Evolutionary conservation across 1,140 invertebrate genomes (phyloP), one percentile per base, ranked within the genome.

Genomic region (Drosophila pseudoananassae): DNA sequence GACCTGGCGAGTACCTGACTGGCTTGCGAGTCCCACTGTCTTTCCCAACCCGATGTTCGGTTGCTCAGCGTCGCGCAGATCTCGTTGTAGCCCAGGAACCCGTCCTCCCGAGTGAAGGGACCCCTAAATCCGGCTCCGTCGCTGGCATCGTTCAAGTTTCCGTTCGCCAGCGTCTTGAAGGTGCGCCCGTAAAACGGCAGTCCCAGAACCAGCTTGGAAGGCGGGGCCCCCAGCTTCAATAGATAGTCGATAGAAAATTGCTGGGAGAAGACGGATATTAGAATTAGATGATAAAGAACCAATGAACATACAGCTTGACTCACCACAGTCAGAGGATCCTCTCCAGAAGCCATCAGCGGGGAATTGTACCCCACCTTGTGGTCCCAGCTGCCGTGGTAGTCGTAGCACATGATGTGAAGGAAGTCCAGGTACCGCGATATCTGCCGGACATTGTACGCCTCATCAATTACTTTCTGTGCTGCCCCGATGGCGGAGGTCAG

Each of bases 41-140:
- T 91, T 17, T 80, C 91, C 94, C 93, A 95, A 8, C 87, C 90
- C 9, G 84, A 73, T 0, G 91, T 91, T 52, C 90, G 90, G 29
- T 92, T 93, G 23, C 92, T 90, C 49, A 95, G 55, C 49, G 94
- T 92, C 8, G 91, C 64, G 57, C 91, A 92, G 43, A 91, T 89
- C 76, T 98, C 97, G 92, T 98, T 98, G 83, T 97, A 98, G 14
- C 97, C 96, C 90, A 98, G 94, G 73, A 97, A 97, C 1, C 97
- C 97, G 78, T 94, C 93, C 91, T 97, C 95, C n/a, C 93, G 92
- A 0, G 96, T 98, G 69, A 93, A 96, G 1, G 95, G 95, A 2
- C 97, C 97, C 58, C 93, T 92, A 84, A 96, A 95, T 1, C 96
- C 95, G 3, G 91, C 91, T 4, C 92, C 92, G 53, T 93, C 81